A percentile compares a stretch with the other conserved stretches of the same genome.
Evolutionary conservation across 2,113 vertebrate species (phyloP).

Genomic region (Corythornis madagascariensis): DNA sequence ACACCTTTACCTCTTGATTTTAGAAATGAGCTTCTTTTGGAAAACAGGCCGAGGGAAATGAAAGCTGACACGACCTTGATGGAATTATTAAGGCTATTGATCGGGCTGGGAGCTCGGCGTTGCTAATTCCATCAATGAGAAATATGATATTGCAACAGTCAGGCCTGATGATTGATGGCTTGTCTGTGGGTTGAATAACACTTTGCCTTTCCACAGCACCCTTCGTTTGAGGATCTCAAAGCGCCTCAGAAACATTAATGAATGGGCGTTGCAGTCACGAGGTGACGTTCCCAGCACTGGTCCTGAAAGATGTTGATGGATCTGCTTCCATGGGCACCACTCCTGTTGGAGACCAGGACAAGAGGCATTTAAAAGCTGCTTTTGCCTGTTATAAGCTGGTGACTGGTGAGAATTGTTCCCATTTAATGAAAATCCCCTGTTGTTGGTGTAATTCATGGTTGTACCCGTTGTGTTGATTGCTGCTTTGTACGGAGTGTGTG

Average conservation of each 20-base stretch:
- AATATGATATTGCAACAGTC: neutral
- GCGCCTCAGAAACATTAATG: neutral
- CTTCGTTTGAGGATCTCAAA: neutral
- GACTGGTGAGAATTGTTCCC: neutral
- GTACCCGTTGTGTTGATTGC: neutral
- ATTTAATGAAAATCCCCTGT: neutral
- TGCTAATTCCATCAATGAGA: neutral
- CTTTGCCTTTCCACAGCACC: neutral
- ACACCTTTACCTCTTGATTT: neutral
- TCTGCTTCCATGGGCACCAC: neutral
- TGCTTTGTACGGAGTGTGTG: rapidly evolving
- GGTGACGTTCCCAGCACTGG: neutral
- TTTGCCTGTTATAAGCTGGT: neutral
- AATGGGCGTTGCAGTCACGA: rapidly evolving
- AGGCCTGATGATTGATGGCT: neutral
- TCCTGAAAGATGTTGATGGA: neutral
- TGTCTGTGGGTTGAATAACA: neutral
- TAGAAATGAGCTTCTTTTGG: neutral
- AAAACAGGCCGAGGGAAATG: neutral
- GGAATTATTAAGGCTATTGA: slow-evolving; percentile 15
- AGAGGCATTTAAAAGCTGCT: neutral
- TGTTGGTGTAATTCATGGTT: neutral
- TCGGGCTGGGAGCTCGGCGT: neutral
- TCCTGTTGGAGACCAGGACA: neutral
- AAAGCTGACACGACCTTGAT: neutral